Evolutionary conservation across 2,888 invertebrate species (phyloP), one percentile per base, ranked within the genome.

Genomic region (Heterodera filipjevi): DNA sequence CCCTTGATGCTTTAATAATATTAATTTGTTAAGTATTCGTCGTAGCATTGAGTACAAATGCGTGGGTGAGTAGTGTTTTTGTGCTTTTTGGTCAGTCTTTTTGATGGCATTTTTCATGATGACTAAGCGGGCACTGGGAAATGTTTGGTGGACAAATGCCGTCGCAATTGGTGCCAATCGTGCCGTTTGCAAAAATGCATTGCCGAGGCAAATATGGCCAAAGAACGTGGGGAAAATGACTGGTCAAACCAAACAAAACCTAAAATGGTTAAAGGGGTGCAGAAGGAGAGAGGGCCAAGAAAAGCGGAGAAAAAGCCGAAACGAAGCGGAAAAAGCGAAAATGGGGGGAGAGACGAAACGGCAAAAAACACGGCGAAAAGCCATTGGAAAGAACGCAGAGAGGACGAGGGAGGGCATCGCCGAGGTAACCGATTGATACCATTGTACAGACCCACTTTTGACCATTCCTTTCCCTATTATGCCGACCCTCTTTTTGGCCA

Each of bases 91-190:
- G n/a, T n/a, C n/a, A n/a, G n/a, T n/a, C n/a, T n/a, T n/a, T n/a
- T n/a, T n/a, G n/a, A n/a, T n/a, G n/a, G n/a, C n/a, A n/a, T n/a
- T n/a, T n/a, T n/a, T n/a, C n/a, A n/a, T n/a, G n/a, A n/a, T n/a
- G n/a, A n/a, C 84, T 73, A 64, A 93, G 93, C 93, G 81, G 93
- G 93, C 1, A 93, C 92, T 80, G 93, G 93, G 22, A 91, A 91
- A 79, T 95, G 95, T 87, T 90, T 93, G 0, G 92, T 95, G 74
- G 94, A 95, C 90, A 94, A 94, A 90, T 93, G 93, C 0, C 90
- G 94, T 75, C 90, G 95, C 81, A 95, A 95, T 90, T 95, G 94
- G 95, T 95, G 95, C 89, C 94, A 95, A 0, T 93, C 93, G 86
- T 95, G 95, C 87, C 92, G 95, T 59, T 91, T 95, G 27, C 93